A percentile compares a stretch with the other conserved stretches of the same genome.
Conservation (phyloP, 2,888 invertebrate species). For the Eurois occulta region DNA sequence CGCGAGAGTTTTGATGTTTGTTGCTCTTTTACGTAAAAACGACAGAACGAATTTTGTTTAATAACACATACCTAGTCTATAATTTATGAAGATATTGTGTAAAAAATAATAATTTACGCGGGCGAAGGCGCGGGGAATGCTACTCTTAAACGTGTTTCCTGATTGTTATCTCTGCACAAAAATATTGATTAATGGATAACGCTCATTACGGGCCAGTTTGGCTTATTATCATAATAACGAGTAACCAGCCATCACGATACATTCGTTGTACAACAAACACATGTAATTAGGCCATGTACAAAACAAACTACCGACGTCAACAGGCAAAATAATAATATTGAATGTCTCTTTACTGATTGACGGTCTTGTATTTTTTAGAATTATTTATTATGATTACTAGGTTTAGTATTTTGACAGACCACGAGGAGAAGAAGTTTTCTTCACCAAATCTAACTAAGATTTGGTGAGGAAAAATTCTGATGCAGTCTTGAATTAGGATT, state of each 20-base stretch:
- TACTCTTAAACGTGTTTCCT: background rate
- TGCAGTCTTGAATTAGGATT: background rate
- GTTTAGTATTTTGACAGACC: background rate
- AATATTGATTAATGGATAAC: conserved; percentile 7
- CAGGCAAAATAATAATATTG: background rate
- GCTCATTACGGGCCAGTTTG: background rate
- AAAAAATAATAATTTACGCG: background rate
- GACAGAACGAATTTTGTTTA: background rate
- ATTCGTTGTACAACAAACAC: background rate
- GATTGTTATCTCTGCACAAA: background rate
- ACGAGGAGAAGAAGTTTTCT: too few relatives aligned
- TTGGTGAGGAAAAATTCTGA: background rate
- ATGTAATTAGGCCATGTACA: background rate
- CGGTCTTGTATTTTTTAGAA: background rate
- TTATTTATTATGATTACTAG: background rate
- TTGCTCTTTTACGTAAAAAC: background rate
- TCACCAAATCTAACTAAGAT: too few relatives aligned
- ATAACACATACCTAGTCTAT: background rate
- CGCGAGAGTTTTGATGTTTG: background rate
- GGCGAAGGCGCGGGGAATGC: background rate
- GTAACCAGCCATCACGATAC: background rate
- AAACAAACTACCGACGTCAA: background rate
- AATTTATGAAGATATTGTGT: background rate
- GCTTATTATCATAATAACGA: conserved; percentile 12
- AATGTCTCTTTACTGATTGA: background rate